A percentile compares a stretch with the other conserved stretches of the same genome.
Conservation (phyloP, 92 coral and sea anemone species). For the Actinostola sp. region DNA sequence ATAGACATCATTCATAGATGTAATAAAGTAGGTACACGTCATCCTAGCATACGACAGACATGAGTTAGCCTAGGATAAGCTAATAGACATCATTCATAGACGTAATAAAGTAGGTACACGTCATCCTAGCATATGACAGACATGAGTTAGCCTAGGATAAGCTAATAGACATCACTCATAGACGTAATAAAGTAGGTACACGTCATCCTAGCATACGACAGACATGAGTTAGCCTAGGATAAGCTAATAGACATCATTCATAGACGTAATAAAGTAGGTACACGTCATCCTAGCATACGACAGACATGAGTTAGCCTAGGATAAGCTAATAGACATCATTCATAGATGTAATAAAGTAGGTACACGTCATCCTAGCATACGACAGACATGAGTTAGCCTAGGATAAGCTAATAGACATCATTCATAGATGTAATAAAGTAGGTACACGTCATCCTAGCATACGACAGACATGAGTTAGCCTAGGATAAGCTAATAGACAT, state of each 20-base stretch:
- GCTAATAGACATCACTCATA: neutral
- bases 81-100: neutral
- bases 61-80: no score
- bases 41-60: constrained; percentile 35
- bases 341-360: neutral
- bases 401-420: neutral
- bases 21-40: neutral
- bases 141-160: neutral
- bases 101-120: neutral
- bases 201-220: constrained; percentile 45
- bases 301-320: neutral
- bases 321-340: neutral
- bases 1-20: neutral
- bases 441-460: neutral
- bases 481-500: neutral
- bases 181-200: neutral
- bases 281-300: constrained; percentile 44
- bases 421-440: neutral
- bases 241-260: neutral
- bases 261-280: neutral
- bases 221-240: neutral
- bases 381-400: neutral
- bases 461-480: constrained; percentile 44
- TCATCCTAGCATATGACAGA: neutral
- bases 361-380: constrained; percentile 44